Conservation (phyloP, 2,888 invertebrate species). For the Noctuana brunneofusca region DNA sequence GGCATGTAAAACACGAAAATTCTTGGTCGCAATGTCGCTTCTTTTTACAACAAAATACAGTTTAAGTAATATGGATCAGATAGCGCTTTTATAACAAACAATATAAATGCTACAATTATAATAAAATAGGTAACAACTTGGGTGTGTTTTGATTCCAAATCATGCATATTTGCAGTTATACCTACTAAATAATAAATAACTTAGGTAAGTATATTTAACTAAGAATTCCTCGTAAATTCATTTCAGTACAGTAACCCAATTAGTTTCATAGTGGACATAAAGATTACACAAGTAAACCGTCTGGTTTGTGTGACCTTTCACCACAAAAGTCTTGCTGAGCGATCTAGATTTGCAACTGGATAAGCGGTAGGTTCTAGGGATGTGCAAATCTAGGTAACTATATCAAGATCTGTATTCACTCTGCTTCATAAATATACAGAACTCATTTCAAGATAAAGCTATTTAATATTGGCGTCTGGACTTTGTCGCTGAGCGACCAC, state of each 20-base stretch:
- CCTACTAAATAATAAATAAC: too few species aligned
- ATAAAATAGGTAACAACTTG: too few species aligned
- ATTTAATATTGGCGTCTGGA: too few species aligned
- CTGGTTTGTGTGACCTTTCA: conserved; percentile 71
- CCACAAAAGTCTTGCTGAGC: conserved; percentile 63
- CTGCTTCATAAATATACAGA: too few species aligned
- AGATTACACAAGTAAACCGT: conserved; percentile 52
- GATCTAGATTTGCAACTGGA: conserved; percentile 70
- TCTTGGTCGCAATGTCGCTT: neutral
- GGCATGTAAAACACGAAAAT: neutral
- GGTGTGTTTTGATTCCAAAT: too few species aligned
- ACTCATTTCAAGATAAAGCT: too few species aligned
- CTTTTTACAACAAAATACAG: too few species aligned
- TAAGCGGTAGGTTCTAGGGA: conserved; percentile 51
- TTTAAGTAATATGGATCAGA: too few species aligned
- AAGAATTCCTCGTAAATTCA: neutral
- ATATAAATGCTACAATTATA: too few species aligned
- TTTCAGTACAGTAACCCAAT: conserved; percentile 25
- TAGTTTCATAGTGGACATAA: conserved; percentile 41
- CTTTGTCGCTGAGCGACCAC: too few species aligned
- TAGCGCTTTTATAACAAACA: too few species aligned
- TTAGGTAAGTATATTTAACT: neutral
- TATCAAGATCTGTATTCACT: neutral
- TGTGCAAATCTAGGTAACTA: conserved; percentile 5
- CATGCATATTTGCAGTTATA: too few species aligned